Conservation (phyloP, 2,797 vertebrate species). For the Bovichtus variegatus region DNA sequence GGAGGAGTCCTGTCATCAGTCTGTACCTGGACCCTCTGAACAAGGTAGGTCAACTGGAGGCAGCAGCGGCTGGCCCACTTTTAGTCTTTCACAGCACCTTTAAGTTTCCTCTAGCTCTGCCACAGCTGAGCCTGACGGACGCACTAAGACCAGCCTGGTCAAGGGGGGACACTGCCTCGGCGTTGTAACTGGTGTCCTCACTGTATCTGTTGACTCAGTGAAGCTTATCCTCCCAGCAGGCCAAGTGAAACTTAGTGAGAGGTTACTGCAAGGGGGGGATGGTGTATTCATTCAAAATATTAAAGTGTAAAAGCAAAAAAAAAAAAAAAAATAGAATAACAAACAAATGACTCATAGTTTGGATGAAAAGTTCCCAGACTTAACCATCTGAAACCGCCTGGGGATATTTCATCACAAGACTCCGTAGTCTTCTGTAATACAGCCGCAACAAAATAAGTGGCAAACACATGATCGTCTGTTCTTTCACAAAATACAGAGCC, state of each 20-base stretch:
- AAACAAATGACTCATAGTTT: constrained; percentile 57
- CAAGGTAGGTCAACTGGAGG: constrained; percentile 87
- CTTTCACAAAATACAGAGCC: constrained; percentile 63
- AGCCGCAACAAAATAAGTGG: constrained; percentile 59
- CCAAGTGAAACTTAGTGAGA: constrained; percentile 33
- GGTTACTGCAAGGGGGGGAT: constrained; percentile 26
- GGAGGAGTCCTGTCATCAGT: constrained; percentile 87
- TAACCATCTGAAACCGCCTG: constrained; percentile 59
- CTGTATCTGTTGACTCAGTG: constrained; percentile 61
- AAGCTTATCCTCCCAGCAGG: constrained; percentile 37
- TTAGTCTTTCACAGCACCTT: constrained; percentile 89
- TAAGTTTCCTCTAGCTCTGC: constrained; percentile 81
- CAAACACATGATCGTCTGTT: constrained; percentile 64
- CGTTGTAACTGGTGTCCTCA: constrained; percentile 22
- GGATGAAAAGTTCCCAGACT: constrained; percentile 63
- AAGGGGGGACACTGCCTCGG: constrained; percentile 49
- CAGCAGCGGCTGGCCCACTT: constrained; percentile 86
- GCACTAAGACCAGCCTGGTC: constrained; percentile 54
- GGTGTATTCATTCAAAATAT: constrained; percentile 30
- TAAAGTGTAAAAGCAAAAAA: constrained; percentile 1
- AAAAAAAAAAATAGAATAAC: constrained; percentile 22
- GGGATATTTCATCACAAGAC: constrained; percentile 73
- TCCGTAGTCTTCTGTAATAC: constrained; percentile 59
- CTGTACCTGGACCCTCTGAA: constrained; percentile 84
- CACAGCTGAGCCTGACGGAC: constrained; percentile 72